These are phyloP conservation scores for Laterallus jamaicensis DNA, from an alignment of 2,113 vertebrate genomes.

Conservation along the genomic window DNA sequence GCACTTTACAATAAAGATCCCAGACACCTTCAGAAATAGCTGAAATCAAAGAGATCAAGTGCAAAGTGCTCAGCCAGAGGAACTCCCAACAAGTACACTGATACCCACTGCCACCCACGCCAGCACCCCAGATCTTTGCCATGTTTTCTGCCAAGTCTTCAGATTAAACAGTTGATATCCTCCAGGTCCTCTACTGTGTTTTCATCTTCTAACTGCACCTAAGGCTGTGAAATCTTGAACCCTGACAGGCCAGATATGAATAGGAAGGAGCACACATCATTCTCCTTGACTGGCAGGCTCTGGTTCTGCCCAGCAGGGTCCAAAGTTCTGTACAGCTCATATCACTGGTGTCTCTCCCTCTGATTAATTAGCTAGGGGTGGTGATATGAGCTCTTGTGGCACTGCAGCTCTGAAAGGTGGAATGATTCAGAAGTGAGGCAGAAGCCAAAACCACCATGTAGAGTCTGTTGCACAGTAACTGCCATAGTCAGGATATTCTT, in stretches of 20 bases:
- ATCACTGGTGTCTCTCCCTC: not conserved
- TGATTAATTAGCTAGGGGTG: not conserved
- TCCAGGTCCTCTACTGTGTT: not conserved
- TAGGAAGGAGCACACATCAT: not conserved
- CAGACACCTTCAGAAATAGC: conserved; percentile 18
- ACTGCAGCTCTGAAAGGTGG: not conserved
- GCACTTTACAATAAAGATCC: not conserved
- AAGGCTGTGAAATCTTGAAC: not conserved
- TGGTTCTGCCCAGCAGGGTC: not conserved
- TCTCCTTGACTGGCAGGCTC: not conserved
- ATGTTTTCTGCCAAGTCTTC: not conserved
- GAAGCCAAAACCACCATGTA: not conserved
- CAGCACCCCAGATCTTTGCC: not conserved
- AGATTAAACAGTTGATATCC: not conserved
- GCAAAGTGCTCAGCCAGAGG: not conserved
- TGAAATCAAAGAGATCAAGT: conserved; percentile 2
- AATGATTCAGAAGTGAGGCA: not conserved
- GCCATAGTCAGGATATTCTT: not conserved
- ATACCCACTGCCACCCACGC: not conserved
- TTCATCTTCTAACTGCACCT: not conserved
- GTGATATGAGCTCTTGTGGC: not conserved
- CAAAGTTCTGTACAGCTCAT: not conserved
- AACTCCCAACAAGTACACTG: not conserved
- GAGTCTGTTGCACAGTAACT: not conserved
- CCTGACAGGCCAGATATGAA: not conserved